Evolutionary conservation across 2,888 invertebrate species (phyloP), one percentile per base, ranked within the genome.

Genomic region (Drosophila siamana): DNA sequence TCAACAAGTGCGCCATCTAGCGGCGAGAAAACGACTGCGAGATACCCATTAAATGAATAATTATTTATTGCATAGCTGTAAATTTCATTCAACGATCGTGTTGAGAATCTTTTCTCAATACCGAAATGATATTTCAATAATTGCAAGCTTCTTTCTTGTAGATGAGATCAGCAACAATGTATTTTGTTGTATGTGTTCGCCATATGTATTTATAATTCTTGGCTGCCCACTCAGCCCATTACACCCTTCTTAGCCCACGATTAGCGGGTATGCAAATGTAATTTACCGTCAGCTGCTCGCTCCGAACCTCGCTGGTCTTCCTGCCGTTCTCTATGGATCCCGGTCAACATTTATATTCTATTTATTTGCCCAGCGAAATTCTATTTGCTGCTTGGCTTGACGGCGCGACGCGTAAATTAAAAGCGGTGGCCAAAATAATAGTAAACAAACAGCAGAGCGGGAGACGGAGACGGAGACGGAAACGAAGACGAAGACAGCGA

Each of bases 381-480:
- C 69, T 84, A 83, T 86, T 86, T 83, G 85, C 78, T 78, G 86
- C 86, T 86, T 80, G 78, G 78, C 72, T 82, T 83, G 83, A 56
- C 63, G 65, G 50, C 55, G 44, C 61, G 56, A 30, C 63, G 69
- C 69, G 77, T 71, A 80, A 82, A 86, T 82, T 69, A 74, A 86
- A 86, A 84, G 74, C 86, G 67, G 51, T 61, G 78, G 60, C 73
- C 70, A 44, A 77, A 84, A 75, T 64, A 74, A 86, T 81, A 75
- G 80, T 80, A 82, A 86, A 80, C 77, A 83, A 76, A 63, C 61
- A 54, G 40, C 7, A 7, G 8, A 26, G 7, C 30, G 30, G 9
- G 30, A 11, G 30, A 44, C 30, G 7, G n/a, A 51, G 33, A 16
- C 6, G 41, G 24, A 15, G 28, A 48, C 36, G 26, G 40, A 15